Percentiles rank a stretch among this genome's conserved stretches.
These are phyloP conservation scores for Drosophila putrida DNA, from an alignment of 2,888 invertebrate species.

Conservation along the genomic window DNA sequence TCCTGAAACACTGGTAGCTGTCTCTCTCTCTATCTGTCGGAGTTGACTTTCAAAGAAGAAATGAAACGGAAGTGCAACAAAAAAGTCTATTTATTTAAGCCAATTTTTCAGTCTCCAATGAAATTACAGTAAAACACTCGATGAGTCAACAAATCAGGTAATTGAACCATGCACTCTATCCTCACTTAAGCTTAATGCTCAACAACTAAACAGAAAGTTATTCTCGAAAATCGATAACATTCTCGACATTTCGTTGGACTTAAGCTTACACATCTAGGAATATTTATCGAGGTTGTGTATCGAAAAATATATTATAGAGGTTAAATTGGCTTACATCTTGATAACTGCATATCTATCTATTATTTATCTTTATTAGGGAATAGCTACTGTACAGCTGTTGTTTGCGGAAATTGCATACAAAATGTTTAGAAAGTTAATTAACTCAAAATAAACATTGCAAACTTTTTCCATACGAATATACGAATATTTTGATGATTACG, in stretches of 20 bases:
- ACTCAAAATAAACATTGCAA: conserved; percentile 36
- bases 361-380: conserved; percentile 1
- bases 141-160: neutral
- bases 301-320: too few relatives aligned
- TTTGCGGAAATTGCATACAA: conserved; percentile 54
- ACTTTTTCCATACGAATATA: conserved; percentile 14
- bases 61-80: conserved; percentile 64
- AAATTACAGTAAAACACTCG: neutral
- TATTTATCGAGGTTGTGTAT: too few relatives aligned
- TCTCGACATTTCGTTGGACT: too few relatives aligned
- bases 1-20: conserved; percentile 50
- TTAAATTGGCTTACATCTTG: too few relatives aligned
- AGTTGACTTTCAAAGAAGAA: conserved; percentile 29
- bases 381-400: conserved; percentile 8
- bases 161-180: neutral
- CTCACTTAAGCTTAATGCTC: too few relatives aligned
- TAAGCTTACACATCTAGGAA: too few relatives aligned
- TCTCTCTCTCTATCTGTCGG: conserved; percentile 55
- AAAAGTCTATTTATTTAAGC: conserved; percentile 25
- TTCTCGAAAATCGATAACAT: too few relatives aligned
- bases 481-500: conserved; percentile 23
- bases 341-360: too few relatives aligned
- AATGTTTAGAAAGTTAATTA: conserved; percentile 57
- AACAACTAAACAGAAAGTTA: too few relatives aligned
- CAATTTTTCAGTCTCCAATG: conserved; percentile 5